A percentile compares a stretch with the other conserved stretches of the same genome.
These are phyloP conservation scores for Leptocoma aspasia DNA, from an alignment of 2,113 vertebrate species.

Conservation along the genomic window DNA sequence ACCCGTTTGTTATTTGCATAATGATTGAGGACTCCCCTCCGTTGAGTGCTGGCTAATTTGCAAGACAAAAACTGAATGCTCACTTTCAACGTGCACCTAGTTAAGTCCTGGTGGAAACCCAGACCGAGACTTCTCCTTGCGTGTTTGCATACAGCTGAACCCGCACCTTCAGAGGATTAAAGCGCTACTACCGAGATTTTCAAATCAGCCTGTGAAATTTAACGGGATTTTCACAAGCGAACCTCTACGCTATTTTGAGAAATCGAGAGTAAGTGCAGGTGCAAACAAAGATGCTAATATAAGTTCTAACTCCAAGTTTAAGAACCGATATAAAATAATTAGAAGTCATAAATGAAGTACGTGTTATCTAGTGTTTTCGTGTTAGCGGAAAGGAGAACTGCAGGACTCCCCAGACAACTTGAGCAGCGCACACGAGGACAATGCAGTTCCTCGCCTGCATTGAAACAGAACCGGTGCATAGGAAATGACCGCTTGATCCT, in stretches of 20 bases:
- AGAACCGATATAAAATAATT: neutral
- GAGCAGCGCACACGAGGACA: neutral
- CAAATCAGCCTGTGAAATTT: constrained; percentile 3
- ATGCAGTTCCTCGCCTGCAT: neutral
- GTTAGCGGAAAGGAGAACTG: neutral
- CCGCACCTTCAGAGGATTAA: neutral
- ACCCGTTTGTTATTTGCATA: constrained; percentile 36
- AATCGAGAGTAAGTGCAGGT: constrained; percentile 11
- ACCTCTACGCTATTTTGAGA: neutral
- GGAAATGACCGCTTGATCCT: constrained; percentile 18
- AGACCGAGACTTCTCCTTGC: neutral
- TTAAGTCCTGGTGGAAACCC: neutral
- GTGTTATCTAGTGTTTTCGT: neutral
- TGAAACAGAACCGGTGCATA: neutral
- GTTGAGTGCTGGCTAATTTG: constrained; percentile 38
- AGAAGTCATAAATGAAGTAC: neutral
- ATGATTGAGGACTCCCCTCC: constrained; percentile 53
- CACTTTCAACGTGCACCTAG: constrained; percentile 25
- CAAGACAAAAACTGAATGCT: constrained; percentile 51
- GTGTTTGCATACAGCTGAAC: constrained; percentile 48
- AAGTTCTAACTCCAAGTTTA: neutral
- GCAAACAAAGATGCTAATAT: neutral
- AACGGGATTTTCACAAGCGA: neutral
- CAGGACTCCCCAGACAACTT: neutral
- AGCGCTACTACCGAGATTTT: neutral